Evolutionary conservation across 1,140 invertebrate species (phyloP).

Genomic region (Musca domestica): DNA sequence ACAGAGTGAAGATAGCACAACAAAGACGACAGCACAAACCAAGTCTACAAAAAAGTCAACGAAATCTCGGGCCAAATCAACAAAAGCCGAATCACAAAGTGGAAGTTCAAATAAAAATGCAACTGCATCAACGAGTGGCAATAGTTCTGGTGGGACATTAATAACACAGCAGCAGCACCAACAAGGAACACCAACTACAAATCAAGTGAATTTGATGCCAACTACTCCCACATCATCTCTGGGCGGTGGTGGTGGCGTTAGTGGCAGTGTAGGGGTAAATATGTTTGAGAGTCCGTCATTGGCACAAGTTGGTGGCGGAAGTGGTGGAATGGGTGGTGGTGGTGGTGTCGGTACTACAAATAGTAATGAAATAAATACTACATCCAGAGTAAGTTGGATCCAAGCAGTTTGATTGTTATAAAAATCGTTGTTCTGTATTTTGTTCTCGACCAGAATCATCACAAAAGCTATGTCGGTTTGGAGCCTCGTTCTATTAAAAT

Average conservation of each 20-base stretch:
- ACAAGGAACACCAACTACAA: constrained; percentile 7
- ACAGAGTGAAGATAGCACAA: constrained; percentile 33
- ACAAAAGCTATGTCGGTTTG: constrained; percentile 49
- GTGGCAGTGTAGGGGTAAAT: neutral
- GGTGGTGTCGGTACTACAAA: neutral
- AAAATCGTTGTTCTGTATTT: neutral
- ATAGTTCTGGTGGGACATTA: neutral
- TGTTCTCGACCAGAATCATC: constrained; percentile 31
- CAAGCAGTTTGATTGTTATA: neutral
- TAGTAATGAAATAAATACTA: neutral
- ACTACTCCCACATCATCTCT: constrained; percentile 35
- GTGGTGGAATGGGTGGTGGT: neutral
- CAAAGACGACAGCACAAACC: constrained; percentile 34
- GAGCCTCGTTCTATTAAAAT: constrained; percentile 46
- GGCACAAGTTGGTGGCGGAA: neutral
- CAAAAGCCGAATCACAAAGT: constrained; percentile 35
- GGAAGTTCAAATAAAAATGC: constrained; percentile 27
- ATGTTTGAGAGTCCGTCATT: neutral
- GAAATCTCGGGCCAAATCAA: constrained; percentile 43
- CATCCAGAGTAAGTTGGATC: neutral
- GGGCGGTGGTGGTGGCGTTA: neutral
- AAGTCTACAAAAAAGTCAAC: constrained; percentile 48
- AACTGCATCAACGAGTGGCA: neutral
- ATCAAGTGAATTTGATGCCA: constrained; percentile 35
- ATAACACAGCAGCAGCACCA: constrained; percentile 12